Conservation (phyloP, 2,797 vertebrate genomes). For the Peromyscus eremicus region DNA sequence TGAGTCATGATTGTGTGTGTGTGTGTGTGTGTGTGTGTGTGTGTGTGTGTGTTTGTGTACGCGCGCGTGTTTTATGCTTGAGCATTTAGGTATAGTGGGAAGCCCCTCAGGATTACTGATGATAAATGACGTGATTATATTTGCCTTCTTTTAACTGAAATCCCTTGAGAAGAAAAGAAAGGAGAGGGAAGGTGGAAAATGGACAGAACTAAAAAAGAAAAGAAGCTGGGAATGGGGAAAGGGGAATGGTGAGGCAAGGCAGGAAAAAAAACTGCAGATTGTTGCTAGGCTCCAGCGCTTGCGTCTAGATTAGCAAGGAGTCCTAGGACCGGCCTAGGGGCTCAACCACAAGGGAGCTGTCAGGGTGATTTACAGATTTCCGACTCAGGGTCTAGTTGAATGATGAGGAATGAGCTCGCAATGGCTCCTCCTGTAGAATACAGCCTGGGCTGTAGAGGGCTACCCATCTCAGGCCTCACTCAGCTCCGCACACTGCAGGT, state of each 20-base stretch:
- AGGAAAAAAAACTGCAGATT: neutral
- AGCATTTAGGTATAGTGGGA: neutral
- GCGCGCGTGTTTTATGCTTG: neutral
- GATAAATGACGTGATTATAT: fast-evolving
- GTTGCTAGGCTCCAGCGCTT: neutral
- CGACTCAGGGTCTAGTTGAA: neutral
- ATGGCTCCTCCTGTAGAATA: neutral
- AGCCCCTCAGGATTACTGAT: neutral
- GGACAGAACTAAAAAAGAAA: neutral
- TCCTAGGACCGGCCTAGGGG: neutral
- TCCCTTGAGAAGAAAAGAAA: conserved; percentile 14
- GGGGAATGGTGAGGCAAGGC: neutral
- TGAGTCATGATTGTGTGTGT: neutral
- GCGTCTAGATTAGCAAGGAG: neutral
- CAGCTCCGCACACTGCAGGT: neutral
- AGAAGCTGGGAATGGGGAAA: neutral
- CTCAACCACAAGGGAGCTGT: neutral
- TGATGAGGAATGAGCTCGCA: neutral
- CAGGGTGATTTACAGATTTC: neutral
- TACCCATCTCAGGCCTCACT: neutral
- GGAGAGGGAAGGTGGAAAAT: neutral
- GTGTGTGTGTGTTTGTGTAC: neutral
- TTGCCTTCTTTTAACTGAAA: neutral
- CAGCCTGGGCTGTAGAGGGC: neutral
- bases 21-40: neutral